phyloP scores from a whole-genome alignment of 2,888 invertebrate genomes.

The Chromoteleia sp. region DNA sequence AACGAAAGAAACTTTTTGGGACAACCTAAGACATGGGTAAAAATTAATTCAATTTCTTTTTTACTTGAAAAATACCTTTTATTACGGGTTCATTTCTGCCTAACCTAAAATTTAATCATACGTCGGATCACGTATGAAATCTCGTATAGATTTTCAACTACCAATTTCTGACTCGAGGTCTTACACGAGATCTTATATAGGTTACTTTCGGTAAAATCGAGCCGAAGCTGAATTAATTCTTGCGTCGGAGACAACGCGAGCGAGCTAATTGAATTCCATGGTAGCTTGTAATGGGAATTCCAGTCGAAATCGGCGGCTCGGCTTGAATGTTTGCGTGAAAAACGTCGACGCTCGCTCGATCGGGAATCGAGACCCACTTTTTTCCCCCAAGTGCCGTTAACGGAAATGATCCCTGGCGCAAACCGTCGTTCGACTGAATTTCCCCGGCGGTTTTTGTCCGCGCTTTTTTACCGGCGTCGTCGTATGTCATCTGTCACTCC shows the following conservation, averaged over 20 bases:
- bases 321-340: conserved; percentile 34
- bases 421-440: conserved; percentile 51
- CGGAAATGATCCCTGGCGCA: conserved; percentile 56
- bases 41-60: no score
- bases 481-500: conserved; percentile 42
- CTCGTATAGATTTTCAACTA: no score
- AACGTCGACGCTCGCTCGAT: conserved; percentile 44
- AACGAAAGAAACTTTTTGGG: no score
- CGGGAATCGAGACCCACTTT: conserved; percentile 60
- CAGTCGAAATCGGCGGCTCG: conserved; percentile 9
- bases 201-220: no score
- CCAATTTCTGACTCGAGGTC: no score
- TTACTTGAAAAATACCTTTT: no score
- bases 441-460: conserved; percentile 35
- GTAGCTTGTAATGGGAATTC: conserved; percentile 40
- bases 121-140: no score
- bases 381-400: conserved; percentile 59
- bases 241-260: neutral
- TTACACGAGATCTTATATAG: no score
- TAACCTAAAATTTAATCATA: no score
- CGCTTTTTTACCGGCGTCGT: conserved; percentile 5
- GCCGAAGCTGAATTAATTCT: conserved; percentile 5
- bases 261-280: conserved; percentile 35
- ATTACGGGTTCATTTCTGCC: no score
- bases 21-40: no score